These are phyloP conservation scores for Rhinichthys osculus DNA, from an alignment of 2,797 vertebrate genomes.

Conservation along the genomic window DNA sequence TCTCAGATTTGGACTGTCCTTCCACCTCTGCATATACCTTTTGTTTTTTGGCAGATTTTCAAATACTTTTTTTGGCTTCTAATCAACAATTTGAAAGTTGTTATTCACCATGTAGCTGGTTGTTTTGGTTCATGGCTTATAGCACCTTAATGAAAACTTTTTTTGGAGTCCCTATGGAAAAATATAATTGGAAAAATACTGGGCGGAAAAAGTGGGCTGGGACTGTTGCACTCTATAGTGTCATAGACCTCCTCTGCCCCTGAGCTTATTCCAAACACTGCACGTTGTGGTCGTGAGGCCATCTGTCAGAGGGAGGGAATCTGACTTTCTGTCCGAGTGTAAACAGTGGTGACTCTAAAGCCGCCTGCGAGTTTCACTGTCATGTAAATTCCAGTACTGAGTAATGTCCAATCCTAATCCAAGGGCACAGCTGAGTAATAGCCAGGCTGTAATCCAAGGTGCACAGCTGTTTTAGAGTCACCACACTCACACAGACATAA, in stretches of 20 bases:
- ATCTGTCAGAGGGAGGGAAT: slow-evolving; percentile 81
- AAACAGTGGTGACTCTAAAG: slow-evolving; percentile 81
- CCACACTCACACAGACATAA: slow-evolving; percentile 44
- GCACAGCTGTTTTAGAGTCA: slow-evolving; percentile 78
- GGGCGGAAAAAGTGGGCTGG: slow-evolving; percentile 11
- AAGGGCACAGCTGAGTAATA: slow-evolving; percentile 68
- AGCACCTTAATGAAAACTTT: neutral
- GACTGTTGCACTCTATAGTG: slow-evolving; percentile 78
- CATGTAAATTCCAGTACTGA: slow-evolving; percentile 82
- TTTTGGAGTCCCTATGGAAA: neutral
- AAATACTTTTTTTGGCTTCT: neutral
- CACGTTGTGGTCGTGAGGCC: slow-evolving; percentile 81
- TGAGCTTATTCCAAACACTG: slow-evolving; percentile 80
- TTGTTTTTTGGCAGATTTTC: neutral
- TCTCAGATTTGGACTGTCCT: neutral
- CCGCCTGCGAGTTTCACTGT: slow-evolving; percentile 75
- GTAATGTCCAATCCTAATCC: slow-evolving; percentile 77
- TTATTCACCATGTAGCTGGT: neutral
- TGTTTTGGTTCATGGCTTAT: neutral
- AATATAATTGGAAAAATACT: neutral
- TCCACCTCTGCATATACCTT: slow-evolving; percentile 66
- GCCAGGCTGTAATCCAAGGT: slow-evolving; percentile 62
- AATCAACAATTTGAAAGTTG: neutral
- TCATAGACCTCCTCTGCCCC: slow-evolving; percentile 78
- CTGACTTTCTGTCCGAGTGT: slow-evolving; percentile 78